Evolutionary conservation across 1,140 invertebrate species (phyloP), one percentile per base, ranked within the genome.

Genomic region (Mya arenaria): DNA sequence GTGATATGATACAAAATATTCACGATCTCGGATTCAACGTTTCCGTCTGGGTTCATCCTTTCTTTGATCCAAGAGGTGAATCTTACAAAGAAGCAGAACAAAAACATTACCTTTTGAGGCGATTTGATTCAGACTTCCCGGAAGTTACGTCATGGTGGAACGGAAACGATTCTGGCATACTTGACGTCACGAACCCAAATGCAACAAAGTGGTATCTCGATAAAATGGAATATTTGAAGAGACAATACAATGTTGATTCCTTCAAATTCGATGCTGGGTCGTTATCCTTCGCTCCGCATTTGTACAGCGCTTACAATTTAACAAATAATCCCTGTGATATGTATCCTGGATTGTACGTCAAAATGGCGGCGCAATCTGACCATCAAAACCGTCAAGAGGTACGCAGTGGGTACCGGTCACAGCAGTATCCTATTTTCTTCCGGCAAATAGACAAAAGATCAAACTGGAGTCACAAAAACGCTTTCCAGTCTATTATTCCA

Each of bases 211-310:
- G 97, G 97, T 98, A 95, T 94, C 92, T 93, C 0, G 87, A 88
- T 1, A 92, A 96, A 69, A 89, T 98, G 0, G 92, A 93, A 58
- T 90, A 90, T 13, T 83, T 98, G 2, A 90, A 95, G 82, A 90
- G 93, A 0, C 92, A 94, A 0, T 94, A 90, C 69, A 89, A 88
- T 75, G 84, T 99, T 37, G 96, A 97, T 88, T 96, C 96, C 79
- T 97, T 97, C 83, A 99, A 99, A 91, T 98, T 98, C 89, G 98
- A 99, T 92, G 98, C 97, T 15, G 98, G 97, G 19, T 97, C 98
- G 92, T 93, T 96, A 0, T 96, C 96, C 60, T 96, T 97, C 86
- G 95, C 98, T 93, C 98, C 97, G 0, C 78, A 83, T 17, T 63
- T 81, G 0, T 88, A 85, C 63, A 84, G 72, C 30, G 65, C 66